A percentile compares a stretch with the other conserved stretches of the same genome.
These are phyloP conservation scores for Hedychridium roseum DNA, from an alignment of 2,888 invertebrate genomes.

Conservation along the genomic window DNA sequence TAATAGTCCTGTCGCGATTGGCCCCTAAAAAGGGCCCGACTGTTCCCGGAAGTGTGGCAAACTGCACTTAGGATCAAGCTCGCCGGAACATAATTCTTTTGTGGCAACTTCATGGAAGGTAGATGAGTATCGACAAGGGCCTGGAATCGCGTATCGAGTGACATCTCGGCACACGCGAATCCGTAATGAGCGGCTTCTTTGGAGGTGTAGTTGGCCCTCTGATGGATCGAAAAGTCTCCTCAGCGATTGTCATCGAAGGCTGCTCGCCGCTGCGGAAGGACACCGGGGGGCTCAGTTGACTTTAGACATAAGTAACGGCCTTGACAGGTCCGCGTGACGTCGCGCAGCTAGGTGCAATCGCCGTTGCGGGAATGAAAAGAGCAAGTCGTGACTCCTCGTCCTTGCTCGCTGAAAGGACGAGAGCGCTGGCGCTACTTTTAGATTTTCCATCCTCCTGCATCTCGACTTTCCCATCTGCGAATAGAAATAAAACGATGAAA, in stretches of 20 bases:
- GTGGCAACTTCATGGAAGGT: too few relatives aligned
- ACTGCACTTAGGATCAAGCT: too few relatives aligned
- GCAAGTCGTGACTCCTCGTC: slow-evolving; percentile 6
- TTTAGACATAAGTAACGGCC: slow-evolving; percentile 32
- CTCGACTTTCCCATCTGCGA: slow-evolving; percentile 5
- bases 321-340: background rate
- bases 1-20: too few relatives aligned
- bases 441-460: background rate
- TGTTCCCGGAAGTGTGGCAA: too few relatives aligned
- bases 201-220: too few relatives aligned
- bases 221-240: slow-evolving; percentile 45
- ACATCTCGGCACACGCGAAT: too few relatives aligned
- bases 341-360: background rate
- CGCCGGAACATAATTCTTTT: too few relatives aligned
- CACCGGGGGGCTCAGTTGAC: slow-evolving; percentile 38
- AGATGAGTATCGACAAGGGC: too few relatives aligned
- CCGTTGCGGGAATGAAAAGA: background rate
- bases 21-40: too few relatives aligned
- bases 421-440: slow-evolving; percentile 1
- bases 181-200: too few relatives aligned
- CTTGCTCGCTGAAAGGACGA: slow-evolving; percentile 13
- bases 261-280: slow-evolving; percentile 24
- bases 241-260: slow-evolving; percentile 39
- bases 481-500: too few relatives aligned
- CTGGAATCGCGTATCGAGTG: too few relatives aligned